Conservation (phyloP, 2,113 vertebrate species). For the Ancistrus triradiatus region DNA sequence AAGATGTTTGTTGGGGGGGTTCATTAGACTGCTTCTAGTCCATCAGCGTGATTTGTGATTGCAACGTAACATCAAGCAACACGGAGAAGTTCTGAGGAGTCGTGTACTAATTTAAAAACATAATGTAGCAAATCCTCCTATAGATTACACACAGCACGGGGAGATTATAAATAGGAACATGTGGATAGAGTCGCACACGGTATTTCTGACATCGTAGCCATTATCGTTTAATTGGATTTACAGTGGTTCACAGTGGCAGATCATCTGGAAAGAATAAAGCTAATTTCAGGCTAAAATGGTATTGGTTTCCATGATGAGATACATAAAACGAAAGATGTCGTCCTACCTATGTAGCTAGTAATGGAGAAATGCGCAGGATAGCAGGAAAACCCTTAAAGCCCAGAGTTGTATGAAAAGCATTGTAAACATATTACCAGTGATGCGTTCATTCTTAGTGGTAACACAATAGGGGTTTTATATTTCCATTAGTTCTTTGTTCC, state of each 20-base stretch:
- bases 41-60: too few species aligned
- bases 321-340: constrained; percentile 14
- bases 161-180: constrained; percentile 48
- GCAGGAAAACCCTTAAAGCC: constrained; percentile 47
- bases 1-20: too few species aligned
- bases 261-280: constrained; percentile 24
- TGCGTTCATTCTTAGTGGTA: too few species aligned
- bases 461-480: too few species aligned
- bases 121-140: constrained; percentile 13
- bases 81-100: background rate
- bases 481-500: too few species aligned
- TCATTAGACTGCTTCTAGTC: too few species aligned
- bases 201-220: constrained; percentile 62
- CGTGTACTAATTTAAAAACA: constrained; percentile 17
- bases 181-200: constrained; percentile 42
- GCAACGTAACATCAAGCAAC: background rate
- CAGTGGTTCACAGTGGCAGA: constrained; percentile 59
- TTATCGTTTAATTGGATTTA: constrained; percentile 77
- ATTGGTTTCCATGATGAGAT: constrained; percentile 38
- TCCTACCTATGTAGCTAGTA: constrained; percentile 33
- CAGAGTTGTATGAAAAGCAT: too few species aligned
- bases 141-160: constrained; percentile 35
- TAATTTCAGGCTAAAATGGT: constrained; percentile 32
- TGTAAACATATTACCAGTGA: too few species aligned
- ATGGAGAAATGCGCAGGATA: constrained; percentile 39